Evolutionary conservation across 2,113 vertebrate genomes (phyloP).

Genomic region (Malurus melanocephalus): DNA sequence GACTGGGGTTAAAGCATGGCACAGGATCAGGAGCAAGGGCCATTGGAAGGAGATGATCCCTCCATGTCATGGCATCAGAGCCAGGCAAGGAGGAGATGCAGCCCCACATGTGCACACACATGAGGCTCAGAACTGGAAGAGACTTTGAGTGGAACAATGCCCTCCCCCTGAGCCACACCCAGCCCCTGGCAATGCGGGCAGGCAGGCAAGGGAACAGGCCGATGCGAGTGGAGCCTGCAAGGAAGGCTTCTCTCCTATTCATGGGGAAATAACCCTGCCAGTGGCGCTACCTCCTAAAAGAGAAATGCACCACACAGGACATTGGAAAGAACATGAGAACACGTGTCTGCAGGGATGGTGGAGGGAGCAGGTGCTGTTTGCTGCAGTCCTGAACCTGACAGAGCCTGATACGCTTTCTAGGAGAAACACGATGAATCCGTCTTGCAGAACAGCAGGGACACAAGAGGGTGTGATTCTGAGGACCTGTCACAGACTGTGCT

Average conservation of each 20-base stretch:
- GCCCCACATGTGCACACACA: rapidly evolving
- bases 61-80: neutral
- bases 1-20: neutral
- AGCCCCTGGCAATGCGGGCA: neutral
- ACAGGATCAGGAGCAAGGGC: neutral
- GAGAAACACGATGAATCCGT: neutral
- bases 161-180: neutral
- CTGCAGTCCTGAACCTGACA: neutral
- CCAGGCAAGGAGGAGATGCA: neutral
- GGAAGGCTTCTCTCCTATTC: neutral
- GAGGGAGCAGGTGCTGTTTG: neutral
- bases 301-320: neutral
- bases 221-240: rapidly evolving
- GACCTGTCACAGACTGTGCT: neutral
- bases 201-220: rapidly evolving
- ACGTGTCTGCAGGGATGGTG: neutral
- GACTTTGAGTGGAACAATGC: rapidly evolving
- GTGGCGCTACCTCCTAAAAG: neutral
- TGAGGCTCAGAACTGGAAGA: neutral
- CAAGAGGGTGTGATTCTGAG: neutral
- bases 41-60: neutral
- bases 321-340: neutral
- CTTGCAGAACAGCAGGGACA: neutral
- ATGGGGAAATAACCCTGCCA: neutral
- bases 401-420: neutral